A percentile compares a stretch with the other conserved stretches of the same genome.
These are phyloP conservation scores for Choloepus didactylus DNA, from an alignment of 2,797 vertebrate species.

Conservation along the genomic window DNA sequence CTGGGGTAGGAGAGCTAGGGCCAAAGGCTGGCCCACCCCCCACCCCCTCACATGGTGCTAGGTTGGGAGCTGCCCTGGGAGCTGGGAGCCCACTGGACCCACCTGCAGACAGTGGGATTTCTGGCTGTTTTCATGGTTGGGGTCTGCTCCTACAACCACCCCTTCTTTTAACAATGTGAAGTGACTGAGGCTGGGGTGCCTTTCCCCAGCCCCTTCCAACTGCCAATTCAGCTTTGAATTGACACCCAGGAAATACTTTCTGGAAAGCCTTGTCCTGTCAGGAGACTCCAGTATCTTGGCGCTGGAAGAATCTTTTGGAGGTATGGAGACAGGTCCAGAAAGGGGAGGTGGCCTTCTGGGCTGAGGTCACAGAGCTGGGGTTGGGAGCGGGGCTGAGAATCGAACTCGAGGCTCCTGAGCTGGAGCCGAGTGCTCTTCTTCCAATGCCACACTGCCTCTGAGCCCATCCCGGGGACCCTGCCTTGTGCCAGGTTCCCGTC, in stretches of 20 bases:
- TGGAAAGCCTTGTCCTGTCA: conserved; percentile 1
- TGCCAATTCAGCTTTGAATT: conserved; percentile 58
- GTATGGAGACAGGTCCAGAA: neutral
- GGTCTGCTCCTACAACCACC: conserved; percentile 62
- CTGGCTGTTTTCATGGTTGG: conserved; percentile 51
- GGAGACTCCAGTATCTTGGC: conserved; percentile 26
- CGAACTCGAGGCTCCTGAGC: neutral
- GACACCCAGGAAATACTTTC: neutral
- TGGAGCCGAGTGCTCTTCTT: conserved; percentile 49
- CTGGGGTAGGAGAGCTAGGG: neutral
- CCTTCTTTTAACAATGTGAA: conserved; percentile 79
- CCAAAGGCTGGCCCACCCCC: neutral
- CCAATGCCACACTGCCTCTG: conserved; percentile 78
- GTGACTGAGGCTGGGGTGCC: conserved; percentile 58
- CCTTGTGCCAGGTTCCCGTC: conserved; percentile 55
- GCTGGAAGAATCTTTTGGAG: neutral
- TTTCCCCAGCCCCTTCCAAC: conserved; percentile 49
- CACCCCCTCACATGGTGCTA: conserved; percentile 77
- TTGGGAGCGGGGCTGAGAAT: neutral
- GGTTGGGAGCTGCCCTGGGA: conserved; percentile 69
- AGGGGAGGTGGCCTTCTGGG: neutral
- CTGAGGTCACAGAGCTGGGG: neutral
- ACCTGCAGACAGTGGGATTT: neutral
- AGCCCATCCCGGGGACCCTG: conserved; percentile 56
- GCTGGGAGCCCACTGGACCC: neutral